phyloP scores from a whole-genome alignment of 2,888 invertebrate species.

The Melanostoma mellinum region DNA sequence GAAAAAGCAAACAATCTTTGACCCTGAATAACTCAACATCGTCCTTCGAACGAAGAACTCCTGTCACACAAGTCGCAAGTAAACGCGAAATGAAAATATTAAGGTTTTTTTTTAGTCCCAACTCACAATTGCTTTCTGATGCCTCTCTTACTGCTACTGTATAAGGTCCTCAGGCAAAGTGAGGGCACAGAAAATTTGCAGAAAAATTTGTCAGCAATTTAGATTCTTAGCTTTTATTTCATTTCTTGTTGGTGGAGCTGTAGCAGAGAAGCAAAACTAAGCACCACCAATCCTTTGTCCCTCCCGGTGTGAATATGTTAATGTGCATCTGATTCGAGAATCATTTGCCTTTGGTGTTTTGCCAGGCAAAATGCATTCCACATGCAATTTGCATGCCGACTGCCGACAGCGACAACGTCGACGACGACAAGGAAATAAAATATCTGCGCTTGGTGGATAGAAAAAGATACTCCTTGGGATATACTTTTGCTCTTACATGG shows the following conservation, averaged over 20 bases:
- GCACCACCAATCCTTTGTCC: constrained; percentile 23
- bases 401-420: constrained; percentile 59
- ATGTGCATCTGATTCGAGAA: constrained; percentile 62
- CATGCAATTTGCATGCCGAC: constrained; percentile 71
- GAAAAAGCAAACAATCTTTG: constrained; percentile 55
- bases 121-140: neutral
- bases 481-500: constrained; percentile 4
- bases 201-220: constrained; percentile 67
- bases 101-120: constrained; percentile 5
- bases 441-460: constrained; percentile 44
- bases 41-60: constrained; percentile 18
- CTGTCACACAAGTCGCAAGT: constrained; percentile 18
- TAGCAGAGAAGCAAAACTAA: constrained; percentile 2
- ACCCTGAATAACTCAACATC: constrained; percentile 32
- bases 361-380: constrained; percentile 59
- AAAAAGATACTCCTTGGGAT: constrained; percentile 37
- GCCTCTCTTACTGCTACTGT: neutral
- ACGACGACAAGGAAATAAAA: constrained; percentile 68
- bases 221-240: constrained; percentile 52
- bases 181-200: constrained; percentile 17
- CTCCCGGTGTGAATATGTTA: constrained; percentile 63
- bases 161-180: constrained; percentile 1
- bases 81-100: constrained; percentile 50
- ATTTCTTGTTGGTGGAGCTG: constrained; percentile 27
- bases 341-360: constrained; percentile 50